A percentile compares a stretch with the other conserved stretches of the same genome.
Evolutionary conservation across 2,797 vertebrate species (phyloP).

Genomic region (Cirrhinus mrigala): DNA sequence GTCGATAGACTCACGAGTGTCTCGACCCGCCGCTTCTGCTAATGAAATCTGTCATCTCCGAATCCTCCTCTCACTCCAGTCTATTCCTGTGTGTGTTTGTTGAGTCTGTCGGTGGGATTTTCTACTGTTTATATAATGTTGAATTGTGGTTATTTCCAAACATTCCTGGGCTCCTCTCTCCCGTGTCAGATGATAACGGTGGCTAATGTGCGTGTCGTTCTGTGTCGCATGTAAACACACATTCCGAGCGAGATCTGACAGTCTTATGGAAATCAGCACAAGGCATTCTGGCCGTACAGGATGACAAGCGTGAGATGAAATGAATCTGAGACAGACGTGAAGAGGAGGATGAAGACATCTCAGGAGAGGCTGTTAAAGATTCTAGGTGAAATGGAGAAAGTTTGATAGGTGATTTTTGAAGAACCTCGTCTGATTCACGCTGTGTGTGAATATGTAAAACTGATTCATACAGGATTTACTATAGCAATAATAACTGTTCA

Average conservation of each 20-base stretch:
- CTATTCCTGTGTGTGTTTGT: conserved; percentile 16
- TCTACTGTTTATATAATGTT: conserved; percentile 15
- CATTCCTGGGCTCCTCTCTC: neutral
- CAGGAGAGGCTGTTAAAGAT: neutral
- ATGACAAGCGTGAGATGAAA: neutral
- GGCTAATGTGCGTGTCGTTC: neutral
- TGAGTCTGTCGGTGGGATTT: conserved; percentile 28
- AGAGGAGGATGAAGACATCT: conserved; percentile 3
- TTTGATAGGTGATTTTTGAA: neutral
- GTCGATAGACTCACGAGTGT: neutral
- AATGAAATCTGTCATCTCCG: conserved; percentile 20
- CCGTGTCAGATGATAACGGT: neutral
- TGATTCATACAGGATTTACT: neutral
- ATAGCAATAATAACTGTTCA: neutral
- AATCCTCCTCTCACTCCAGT: neutral
- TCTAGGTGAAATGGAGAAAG: neutral
- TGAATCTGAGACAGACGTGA: conserved; percentile 6
- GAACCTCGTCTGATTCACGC: neutral
- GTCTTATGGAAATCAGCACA: neutral
- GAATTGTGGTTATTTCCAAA: conserved; percentile 24
- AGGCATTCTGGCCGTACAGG: neutral
- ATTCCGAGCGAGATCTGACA: neutral
- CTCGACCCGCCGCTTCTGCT: neutral
- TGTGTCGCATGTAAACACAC: conserved; percentile 20
- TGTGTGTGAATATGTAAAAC: neutral